phyloP scores from a whole-genome alignment of 2,888 invertebrate species.

The Lottia gigantea region DNA sequence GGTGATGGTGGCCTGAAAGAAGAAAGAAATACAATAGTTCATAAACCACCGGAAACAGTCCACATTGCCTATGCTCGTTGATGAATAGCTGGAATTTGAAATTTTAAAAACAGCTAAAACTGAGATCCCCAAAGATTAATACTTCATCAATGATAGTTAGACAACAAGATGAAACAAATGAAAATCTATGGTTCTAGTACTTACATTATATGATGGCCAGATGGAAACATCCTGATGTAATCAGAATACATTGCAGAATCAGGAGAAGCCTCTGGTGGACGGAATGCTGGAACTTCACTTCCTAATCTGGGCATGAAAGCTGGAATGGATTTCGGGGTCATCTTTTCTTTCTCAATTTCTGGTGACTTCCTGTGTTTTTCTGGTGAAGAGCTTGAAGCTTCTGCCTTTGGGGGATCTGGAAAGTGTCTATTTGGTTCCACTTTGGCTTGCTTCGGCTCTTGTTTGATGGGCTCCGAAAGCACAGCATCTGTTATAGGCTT shows the following conservation, averaged over 20 bases:
- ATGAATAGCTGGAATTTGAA: too few relatives aligned
- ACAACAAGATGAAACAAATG: too few relatives aligned
- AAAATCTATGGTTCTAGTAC: constrained; percentile 21
- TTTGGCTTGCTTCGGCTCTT: too few relatives aligned
- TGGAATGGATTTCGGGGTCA: constrained; percentile 12
- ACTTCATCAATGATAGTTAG: too few relatives aligned
- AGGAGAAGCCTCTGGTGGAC: constrained; percentile 17
- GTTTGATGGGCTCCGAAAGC: too few relatives aligned
- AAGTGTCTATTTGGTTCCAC: too few relatives aligned
- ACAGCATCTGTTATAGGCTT: too few relatives aligned
- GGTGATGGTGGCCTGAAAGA: neutral
- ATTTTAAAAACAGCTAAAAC: too few relatives aligned
- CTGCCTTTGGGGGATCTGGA: neutral
- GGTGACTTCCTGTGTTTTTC: neutral
- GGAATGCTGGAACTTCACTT: constrained; percentile 18
- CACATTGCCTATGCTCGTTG: too few relatives aligned
- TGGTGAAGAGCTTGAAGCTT: neutral
- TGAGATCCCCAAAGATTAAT: too few relatives aligned
- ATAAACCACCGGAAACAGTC: too few relatives aligned
- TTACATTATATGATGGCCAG: constrained; percentile 35
- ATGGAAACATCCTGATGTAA: constrained; percentile 38
- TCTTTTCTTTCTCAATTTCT: constrained; percentile 9
- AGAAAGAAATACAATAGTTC: neutral
- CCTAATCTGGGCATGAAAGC: constrained; percentile 10
- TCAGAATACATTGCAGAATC: constrained; percentile 37